Conservation (phyloP, 2,888 invertebrate species). For the Limnephilus marmoratus region DNA sequence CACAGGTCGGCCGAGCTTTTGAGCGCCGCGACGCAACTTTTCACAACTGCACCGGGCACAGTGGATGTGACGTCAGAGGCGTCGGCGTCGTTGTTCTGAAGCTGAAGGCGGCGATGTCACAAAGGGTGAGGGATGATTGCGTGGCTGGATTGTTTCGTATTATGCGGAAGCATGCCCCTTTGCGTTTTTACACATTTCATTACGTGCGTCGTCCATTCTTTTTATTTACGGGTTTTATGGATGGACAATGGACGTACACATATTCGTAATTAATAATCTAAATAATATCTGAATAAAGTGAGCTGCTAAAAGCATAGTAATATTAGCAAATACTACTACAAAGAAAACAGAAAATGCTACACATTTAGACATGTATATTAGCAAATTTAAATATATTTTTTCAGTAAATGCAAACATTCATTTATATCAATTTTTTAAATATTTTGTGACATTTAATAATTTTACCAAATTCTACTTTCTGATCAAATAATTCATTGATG, state of each 20-base stretch:
- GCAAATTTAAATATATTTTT: no score
- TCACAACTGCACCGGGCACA: constrained; percentile 41
- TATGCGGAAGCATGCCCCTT: constrained; percentile 27
- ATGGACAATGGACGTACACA: background rate
- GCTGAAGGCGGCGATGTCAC: constrained; percentile 5
- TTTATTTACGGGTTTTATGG: background rate
- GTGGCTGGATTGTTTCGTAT: background rate
- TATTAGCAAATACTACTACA: no score
- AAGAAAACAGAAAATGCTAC: no score
- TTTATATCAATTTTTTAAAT: no score
- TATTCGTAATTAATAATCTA: background rate
- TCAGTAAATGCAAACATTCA: background rate
- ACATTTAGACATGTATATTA: no score
- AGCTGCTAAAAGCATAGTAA: no score
- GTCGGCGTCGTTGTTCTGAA: background rate
- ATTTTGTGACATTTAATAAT: no score
- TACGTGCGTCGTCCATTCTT: background rate
- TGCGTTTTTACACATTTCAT: background rate
- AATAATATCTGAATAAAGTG: no score
- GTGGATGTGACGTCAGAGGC: constrained; percentile 15
- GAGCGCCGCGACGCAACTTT: constrained; percentile 53
- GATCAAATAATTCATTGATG: background rate
- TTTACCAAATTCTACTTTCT: background rate
- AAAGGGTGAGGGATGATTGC: constrained; percentile 30
- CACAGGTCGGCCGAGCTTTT: constrained; percentile 61